Conservation (phyloP, 2,888 invertebrate species). For the Scaptomyza caliginosa region DNA sequence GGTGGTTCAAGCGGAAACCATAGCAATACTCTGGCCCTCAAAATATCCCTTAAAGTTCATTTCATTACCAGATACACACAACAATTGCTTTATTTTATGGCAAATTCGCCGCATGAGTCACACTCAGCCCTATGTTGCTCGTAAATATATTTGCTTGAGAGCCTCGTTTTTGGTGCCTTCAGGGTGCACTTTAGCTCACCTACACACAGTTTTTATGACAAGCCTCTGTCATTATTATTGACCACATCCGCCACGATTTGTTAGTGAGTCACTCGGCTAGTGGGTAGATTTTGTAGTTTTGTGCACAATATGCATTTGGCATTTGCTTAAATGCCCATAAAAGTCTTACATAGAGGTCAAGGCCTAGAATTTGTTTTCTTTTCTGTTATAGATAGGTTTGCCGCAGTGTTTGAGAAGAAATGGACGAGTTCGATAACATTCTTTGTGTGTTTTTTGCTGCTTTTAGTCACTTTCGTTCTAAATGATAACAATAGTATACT, state of each 20-base stretch:
- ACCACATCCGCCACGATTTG: constrained; percentile 59
- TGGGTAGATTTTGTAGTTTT: constrained; percentile 25
- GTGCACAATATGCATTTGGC: constrained; percentile 45
- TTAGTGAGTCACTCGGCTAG: constrained; percentile 25
- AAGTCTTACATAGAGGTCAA: constrained; percentile 39
- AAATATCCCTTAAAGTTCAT: constrained; percentile 20
- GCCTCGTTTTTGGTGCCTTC: constrained; percentile 24
- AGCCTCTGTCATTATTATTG: constrained; percentile 49
- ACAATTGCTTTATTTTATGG: constrained; percentile 25
- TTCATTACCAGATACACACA: constrained; percentile 34
- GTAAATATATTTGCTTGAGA: constrained; percentile 12
- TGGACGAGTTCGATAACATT: constrained; percentile 16
- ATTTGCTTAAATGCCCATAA: constrained; percentile 24
- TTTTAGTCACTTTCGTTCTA: constrained; percentile 33
- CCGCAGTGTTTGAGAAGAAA: not conserved
- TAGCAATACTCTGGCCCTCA: constrained; percentile 11
- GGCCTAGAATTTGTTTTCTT: constrained; percentile 23
- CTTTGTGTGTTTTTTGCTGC: not conserved
- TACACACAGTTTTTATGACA: constrained; percentile 56
- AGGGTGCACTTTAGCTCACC: constrained; percentile 51
- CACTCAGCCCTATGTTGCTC: constrained; percentile 39
- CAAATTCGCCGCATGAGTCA: constrained; percentile 52
- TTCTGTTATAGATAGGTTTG: constrained; percentile 7
- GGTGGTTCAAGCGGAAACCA: constrained; percentile 38
- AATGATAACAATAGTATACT: constrained; percentile 20